Percentiles rank a stretch among this genome's conserved stretches.
Evolutionary conservation across 2,797 vertebrate species (phyloP).

Genomic region (Phoebastria nigripes): DNA sequence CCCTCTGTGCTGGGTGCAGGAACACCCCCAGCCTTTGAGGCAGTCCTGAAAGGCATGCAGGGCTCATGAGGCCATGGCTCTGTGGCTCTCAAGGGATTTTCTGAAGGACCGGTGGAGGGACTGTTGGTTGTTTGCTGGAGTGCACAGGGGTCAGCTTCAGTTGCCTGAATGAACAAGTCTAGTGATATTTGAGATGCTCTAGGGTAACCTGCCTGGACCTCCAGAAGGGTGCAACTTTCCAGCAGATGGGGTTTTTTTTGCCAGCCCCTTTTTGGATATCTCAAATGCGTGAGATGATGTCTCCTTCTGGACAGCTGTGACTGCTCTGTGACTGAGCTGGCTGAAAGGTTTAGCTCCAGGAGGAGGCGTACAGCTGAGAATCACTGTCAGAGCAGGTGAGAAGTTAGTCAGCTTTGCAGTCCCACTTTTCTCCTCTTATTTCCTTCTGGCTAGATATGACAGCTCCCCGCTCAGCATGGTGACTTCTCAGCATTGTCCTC

Average conservation of each 20-base stretch:
- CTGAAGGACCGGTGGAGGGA: accelerated
- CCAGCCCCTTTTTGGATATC: neutral
- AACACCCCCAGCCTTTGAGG: neutral
- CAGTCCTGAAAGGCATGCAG: neutral
- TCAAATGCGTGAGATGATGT: neutral
- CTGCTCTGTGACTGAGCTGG: neutral
- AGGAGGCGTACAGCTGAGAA: neutral
- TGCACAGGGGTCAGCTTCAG: neutral
- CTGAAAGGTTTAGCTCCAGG: neutral
- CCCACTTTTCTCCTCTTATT: neutral
- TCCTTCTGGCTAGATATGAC: neutral
- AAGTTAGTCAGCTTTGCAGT: neutral
- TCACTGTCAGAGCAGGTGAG: neutral
- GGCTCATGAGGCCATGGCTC: neutral
- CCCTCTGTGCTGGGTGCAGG: neutral
- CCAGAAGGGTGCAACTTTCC: neutral
- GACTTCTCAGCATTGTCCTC: neutral
- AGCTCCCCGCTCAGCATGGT: neutral
- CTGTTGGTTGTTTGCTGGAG: neutral
- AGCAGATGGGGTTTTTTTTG: neutral
- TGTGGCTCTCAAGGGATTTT: neutral
- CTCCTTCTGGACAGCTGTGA: neutral
- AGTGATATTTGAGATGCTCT: neutral
- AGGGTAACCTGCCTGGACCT: neutral
- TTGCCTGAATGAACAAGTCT: neutral